Conservation (phyloP, 2,888 invertebrate species). For the Polydrusus cervinus region DNA sequence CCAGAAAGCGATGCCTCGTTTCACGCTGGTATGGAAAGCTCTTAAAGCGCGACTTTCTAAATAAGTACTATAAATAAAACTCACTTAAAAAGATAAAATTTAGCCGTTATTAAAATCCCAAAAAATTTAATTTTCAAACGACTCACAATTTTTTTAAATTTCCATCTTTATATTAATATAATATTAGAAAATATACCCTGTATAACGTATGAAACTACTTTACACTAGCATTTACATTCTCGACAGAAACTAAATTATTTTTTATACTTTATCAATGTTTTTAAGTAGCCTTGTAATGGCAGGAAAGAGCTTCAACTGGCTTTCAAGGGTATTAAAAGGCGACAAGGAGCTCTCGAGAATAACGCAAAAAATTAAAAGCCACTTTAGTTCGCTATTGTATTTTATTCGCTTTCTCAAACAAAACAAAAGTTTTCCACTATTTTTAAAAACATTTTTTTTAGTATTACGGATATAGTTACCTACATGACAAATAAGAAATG, state of each 20-base stretch:
- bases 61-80: no score
- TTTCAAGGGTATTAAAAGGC: slow-evolving; percentile 14
- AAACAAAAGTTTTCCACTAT: neutral
- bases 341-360: slow-evolving; percentile 1
- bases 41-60: no score
- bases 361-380: slow-evolving; percentile 11
- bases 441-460: neutral
- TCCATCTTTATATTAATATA: no score
- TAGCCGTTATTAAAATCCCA: no score
- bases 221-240: neutral
- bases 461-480: neutral
- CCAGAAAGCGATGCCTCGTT: no score
- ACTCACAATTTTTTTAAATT: no score
- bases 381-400: neutral
- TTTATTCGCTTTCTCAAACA: neutral
- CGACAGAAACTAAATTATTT: neutral
- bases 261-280: neutral
- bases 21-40: no score
- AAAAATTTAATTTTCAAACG: no score
- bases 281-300: slow-evolving; percentile 3
- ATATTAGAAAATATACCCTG: no score
- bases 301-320: neutral
- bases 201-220: no score
- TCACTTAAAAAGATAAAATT: no score
- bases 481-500: no score